A percentile compares a stretch with the other conserved stretches of the same genome.
These are phyloP conservation scores for Oncorhynchus tshawytscha DNA, from an alignment of 2,113 vertebrate species.

Conservation along the genomic window DNA sequence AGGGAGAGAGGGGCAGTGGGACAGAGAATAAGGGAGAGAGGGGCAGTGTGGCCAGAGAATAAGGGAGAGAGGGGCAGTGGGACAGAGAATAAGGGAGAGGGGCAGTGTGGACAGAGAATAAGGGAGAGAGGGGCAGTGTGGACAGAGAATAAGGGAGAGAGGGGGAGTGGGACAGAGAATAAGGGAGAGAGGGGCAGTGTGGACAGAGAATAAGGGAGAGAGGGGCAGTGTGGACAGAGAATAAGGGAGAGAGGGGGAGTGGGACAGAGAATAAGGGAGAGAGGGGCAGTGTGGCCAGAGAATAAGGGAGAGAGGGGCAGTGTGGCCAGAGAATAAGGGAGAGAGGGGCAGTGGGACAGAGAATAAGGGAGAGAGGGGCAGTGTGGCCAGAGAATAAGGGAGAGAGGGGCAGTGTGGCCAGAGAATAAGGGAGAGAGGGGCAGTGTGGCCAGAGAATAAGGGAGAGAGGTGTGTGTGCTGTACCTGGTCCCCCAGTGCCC, in stretches of 20 bases:
- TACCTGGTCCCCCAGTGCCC: slow-evolving; percentile 58
- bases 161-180: neutral
- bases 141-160: neutral
- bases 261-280: too few species aligned
- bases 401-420: neutral
- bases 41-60: neutral
- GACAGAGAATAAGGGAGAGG: too few species aligned
- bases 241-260: neutral
- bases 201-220: too few species aligned
- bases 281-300: neutral
- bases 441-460: neutral
- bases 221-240: too few species aligned
- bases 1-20: neutral
- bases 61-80: neutral
- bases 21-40: too few species aligned
- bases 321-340: neutral
- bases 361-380: neutral
- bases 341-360: neutral
- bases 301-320: neutral
- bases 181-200: too few species aligned
- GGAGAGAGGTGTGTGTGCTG: slow-evolving; percentile 1
- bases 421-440: neutral
- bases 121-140: neutral
- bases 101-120: neutral
- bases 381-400: neutral